Base-by-base conservation (phyloP, 2,113 vertebrate species). In the Laticauda colubrina region DNA sequence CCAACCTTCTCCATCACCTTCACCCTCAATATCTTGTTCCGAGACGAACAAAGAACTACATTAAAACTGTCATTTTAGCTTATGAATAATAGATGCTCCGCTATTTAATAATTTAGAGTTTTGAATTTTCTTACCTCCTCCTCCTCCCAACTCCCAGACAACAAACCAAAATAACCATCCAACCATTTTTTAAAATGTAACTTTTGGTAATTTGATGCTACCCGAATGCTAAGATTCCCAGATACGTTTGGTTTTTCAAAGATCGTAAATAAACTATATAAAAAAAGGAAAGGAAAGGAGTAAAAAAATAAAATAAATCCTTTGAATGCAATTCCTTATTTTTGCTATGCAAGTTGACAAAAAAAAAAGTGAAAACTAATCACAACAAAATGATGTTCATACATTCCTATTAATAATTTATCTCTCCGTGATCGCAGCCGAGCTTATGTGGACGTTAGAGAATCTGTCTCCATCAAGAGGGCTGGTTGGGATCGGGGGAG, bases 21-120 rank as follows among this genome's bases (percentile, higher is more conserved):
- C 51, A 95, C 95, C 97, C 96, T 97, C 93, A 95, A 96, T 97
- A 96, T 29, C 89, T 97, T 96, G 97, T 96, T 89, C 95, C 96
- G 95, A 96, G 96, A 96, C 96, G 97, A 97, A 98, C 61, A 97
- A 98, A 96, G 97, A 98, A 97, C 96, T 97, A 98, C 98, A 98
- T 98, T 98, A 98, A 98, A 98, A 96, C 97, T 97, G 97, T 98
- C 96, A 97, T 98, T 98, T 98, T 94, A 97, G 97, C 97, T 98
- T 98, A 98, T 98, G 98, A 98, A 98, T 99, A 98, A 98, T 98
- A 98, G 96, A 98, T 98, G 98, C 97, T 97, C 95, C 75, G 94
- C 96, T 96, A 93, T 96, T 98, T 97, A 98, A 98, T 98, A 98
- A 98, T 98, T 98, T 97, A 99, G 98, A 96, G 96, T 96, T 95